phyloP scores from a whole-genome alignment of 2,113 vertebrate species.

The Paracyprichromis sp. region DNA sequence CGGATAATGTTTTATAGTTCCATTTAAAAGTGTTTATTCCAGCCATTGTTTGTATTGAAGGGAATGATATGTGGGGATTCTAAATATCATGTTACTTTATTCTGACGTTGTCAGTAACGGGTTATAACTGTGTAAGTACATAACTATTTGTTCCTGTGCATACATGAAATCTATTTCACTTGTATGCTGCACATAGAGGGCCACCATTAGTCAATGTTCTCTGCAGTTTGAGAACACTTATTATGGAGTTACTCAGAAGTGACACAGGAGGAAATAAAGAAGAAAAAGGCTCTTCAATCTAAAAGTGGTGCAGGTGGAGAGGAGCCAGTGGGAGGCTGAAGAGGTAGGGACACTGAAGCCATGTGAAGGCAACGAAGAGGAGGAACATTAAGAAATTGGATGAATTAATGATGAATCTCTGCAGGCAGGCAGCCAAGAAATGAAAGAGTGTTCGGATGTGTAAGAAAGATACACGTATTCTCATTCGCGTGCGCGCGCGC shows the following conservation, averaged over 20 bases:
- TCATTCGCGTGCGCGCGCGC: accelerated
- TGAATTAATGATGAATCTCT: conserved; percentile 49
- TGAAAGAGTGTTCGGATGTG: not conserved
- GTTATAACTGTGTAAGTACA: not conserved
- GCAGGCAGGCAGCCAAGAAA: conserved; percentile 26
- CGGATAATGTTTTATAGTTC: not conserved
- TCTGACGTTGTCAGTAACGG: not conserved
- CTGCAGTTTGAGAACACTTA: not conserved
- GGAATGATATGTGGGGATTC: not conserved
- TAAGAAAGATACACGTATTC: not conserved
- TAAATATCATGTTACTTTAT: not conserved
- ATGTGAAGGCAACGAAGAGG: conserved; percentile 18
- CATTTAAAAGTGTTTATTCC: not conserved
- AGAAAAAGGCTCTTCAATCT: conserved; percentile 17
- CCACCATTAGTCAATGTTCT: not conserved
- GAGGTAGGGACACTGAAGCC: conserved; percentile 5
- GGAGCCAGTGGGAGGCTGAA: conserved; percentile 29
- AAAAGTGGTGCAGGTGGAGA: conserved; percentile 29
- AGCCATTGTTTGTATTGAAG: not conserved
- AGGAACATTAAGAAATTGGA: conserved; percentile 41
- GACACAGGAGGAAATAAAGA: conserved; percentile 5
- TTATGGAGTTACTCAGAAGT: not conserved
- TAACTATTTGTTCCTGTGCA: not conserved
- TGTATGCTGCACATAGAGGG: not conserved
- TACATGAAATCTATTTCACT: not conserved